A percentile compares a stretch with the other conserved stretches of the same genome.
These are phyloP conservation scores for Platorchestia sp. DNA, from an alignment of 1,140 invertebrate species.

Conservation along the genomic window DNA sequence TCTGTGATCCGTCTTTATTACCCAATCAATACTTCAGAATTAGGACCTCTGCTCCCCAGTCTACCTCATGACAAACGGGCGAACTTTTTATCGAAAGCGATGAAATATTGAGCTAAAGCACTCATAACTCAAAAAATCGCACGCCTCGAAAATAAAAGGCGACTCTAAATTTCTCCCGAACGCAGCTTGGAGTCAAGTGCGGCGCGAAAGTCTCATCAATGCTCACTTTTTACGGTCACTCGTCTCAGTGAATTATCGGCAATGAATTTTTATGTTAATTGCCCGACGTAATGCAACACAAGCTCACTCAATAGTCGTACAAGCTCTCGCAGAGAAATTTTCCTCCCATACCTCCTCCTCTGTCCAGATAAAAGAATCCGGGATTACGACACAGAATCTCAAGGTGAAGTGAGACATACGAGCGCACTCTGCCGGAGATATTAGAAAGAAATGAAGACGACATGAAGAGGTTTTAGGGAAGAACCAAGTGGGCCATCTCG, in stretches of 20 bases:
- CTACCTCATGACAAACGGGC: background rate
- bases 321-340: background rate
- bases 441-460: constrained; percentile 55
- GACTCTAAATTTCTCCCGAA: constrained; percentile 42
- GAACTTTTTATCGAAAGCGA: constrained; percentile 25
- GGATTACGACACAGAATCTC: constrained; percentile 8
- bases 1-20: background rate
- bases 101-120: constrained; percentile 39
- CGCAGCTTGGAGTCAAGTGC: background rate
- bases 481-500: constrained; percentile 50
- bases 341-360: background rate
- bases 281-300: constrained; percentile 10
- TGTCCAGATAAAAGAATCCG: background rate
- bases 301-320: background rate
- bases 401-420: constrained; percentile 53
- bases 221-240: constrained; percentile 24
- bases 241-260: constrained; percentile 38
- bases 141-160: constrained; percentile 34
- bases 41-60: background rate
- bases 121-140: constrained; percentile 37
- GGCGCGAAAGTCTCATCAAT: constrained; percentile 9
- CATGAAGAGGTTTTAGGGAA: constrained; percentile 55
- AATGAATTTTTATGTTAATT: constrained; percentile 51
- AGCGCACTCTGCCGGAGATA: constrained; percentile 32
- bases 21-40: constrained; percentile 24